Evolutionary conservation across 2,888 invertebrate genomes (phyloP), one percentile per base, ranked within the genome.

Genomic region (Cosmia pyralina): DNA sequence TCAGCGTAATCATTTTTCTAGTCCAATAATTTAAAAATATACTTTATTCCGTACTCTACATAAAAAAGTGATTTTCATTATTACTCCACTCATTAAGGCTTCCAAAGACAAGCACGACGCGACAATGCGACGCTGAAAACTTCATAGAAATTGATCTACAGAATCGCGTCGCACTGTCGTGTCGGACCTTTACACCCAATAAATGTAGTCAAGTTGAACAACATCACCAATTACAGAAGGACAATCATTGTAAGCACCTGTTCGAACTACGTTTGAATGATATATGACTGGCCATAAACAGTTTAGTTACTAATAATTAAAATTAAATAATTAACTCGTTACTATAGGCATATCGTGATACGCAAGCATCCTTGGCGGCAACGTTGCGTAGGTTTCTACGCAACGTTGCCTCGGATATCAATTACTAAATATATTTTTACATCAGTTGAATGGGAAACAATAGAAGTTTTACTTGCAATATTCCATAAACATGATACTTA

Each of bases 361-460:
- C 50, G 72, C 67, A 75, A 53, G 22, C 57, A 68, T 81, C 79
- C 81, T 83, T 85, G 83, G 72, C 15, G 41, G 72, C 68, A 81
- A 73, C 77, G 81, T 28, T 28, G 28, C 28, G 28, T 28, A 28
- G 83, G 83, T 84, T 69, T 28, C n/a, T 46, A 72, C 63, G 77
- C 70, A 81, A 82, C 41, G 48, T 67, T 44, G 17, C 70, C 66
- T 74, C 64, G 64, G 48, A 28, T 79, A 55, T 73, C 38, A 79
- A 60, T 68, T 81, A 78, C 72, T 34, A 72, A 75, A 80, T 70
- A 59, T 67, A 38, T 59, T 66, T 66, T 70, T 63, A 19, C 22
- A 60, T 11, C 22, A 34, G 4, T 48, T 53, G 28, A 66, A 72
- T 71, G 59, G 34, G 22, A 67, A 76, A 67, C 44, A 57, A 65